Evolutionary conservation across 2,113 vertebrate genomes (phyloP).

Genomic region (Phodopus roborovskii): DNA sequence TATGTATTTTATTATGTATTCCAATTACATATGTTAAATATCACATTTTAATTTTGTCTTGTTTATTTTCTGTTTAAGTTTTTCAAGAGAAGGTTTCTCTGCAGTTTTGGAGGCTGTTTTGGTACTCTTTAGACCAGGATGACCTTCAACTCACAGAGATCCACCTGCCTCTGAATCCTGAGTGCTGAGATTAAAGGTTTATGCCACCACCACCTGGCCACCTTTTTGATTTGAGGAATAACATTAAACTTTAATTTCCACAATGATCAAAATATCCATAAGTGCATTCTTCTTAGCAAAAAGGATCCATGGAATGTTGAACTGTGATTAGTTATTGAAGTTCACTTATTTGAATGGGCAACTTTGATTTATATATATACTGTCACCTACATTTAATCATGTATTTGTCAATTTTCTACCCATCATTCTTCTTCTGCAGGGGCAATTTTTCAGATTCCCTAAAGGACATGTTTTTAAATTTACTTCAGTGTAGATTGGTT

Average conservation of each 20-base stretch:
- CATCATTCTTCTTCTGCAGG: background rate
- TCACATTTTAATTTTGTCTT: background rate
- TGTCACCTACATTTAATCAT: background rate
- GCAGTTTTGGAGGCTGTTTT: too few species aligned
- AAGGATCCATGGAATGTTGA: background rate
- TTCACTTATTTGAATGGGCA: background rate
- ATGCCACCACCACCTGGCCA: too few species aligned
- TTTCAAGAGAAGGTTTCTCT: too few species aligned
- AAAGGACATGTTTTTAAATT: background rate
- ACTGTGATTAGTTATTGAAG: background rate
- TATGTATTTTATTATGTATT: background rate
- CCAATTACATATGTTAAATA: background rate
- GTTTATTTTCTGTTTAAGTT: too few species aligned
- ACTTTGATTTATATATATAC: background rate
- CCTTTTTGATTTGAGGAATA: too few species aligned
- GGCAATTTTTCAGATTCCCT: background rate
- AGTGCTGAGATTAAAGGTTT: too few species aligned
- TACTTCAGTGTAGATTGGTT: background rate
- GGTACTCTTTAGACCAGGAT: too few species aligned
- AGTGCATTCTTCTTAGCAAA: background rate
- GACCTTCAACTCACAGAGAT: too few species aligned
- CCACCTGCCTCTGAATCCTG: too few species aligned
- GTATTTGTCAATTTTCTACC: background rate
- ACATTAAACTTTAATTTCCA: background rate
- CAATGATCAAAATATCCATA: background rate